Conservation (phyloP, 2,113 vertebrate species). For the Mola mola region DNA sequence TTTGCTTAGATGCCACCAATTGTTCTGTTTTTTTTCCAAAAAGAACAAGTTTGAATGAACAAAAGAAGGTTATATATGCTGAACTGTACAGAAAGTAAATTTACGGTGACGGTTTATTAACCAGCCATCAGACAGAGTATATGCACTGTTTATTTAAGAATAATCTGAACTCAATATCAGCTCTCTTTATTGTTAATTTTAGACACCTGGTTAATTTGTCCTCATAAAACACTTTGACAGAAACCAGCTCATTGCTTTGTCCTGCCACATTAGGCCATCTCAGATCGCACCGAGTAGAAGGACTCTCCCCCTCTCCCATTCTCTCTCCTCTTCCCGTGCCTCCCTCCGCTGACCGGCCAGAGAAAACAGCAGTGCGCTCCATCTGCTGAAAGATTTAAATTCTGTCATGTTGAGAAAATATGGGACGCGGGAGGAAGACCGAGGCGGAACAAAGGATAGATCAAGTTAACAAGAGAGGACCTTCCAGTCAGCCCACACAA, state of each 20-base stretch:
- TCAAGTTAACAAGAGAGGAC: constrained; percentile 71
- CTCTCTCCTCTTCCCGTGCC: constrained; percentile 43
- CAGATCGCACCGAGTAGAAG: constrained; percentile 19
- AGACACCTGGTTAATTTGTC: not conserved
- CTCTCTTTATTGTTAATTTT: no score
- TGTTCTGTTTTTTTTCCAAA: no score
- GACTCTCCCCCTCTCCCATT: constrained; percentile 46
- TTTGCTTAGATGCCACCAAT: no score
- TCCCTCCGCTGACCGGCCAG: constrained; percentile 64
- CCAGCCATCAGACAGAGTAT: not conserved
- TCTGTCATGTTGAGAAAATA: constrained; percentile 80
- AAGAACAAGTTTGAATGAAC: no score
- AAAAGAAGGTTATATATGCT: no score
- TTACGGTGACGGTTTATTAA: not conserved
- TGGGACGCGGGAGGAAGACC: constrained; percentile 71
- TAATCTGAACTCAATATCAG: not conserved
- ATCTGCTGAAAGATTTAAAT: constrained; percentile 82
- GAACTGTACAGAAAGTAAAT: no score
- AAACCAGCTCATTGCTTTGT: not conserved
- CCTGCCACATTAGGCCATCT: constrained; percentile 16
- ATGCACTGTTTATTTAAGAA: not conserved
- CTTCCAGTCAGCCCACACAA: constrained; percentile 79
- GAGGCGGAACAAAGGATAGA: constrained; percentile 70
- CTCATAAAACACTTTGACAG: constrained; percentile 18
- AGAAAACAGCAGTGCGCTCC: constrained; percentile 78